Base-by-base conservation (phyloP, 2,888 invertebrate species). In the Limenitis camilla region DNA sequence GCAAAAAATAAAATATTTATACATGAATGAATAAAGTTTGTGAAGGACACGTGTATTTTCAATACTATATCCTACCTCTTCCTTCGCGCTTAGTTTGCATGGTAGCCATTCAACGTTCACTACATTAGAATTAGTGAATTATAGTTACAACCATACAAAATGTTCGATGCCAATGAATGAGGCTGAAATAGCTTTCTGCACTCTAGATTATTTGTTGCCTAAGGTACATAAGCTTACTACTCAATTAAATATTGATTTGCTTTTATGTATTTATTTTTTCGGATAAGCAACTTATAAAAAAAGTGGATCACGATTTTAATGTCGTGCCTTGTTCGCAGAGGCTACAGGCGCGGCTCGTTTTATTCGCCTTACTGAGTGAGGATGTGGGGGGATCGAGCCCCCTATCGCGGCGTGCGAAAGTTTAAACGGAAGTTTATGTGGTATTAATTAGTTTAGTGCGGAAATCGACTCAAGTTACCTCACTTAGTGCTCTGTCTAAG, bases 291-390 rank as follows among this genome's bases (percentile, higher is more conserved):
- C 11, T 36, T 36, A 35, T 43, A 36, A 29, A 35, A n/a, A n/a
- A 31, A 42, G 19, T 35, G 44, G 19, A 19, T 28, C 35, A 44
- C 44, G 29, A 35, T 47, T 51, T 58, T 67, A 76, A 81, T 71
- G 65, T 68, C 67, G 70, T 76, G 75, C 67, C 82, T 84, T 88
- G 83, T 88, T 89, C 86, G 79, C 89, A 92, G 92, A 90, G 90
- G 89, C 76, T 90, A 85, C 86, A 90, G 92, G 81, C 91, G 92
- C 77, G 92, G 91, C 77, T 78, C 78, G 69, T 92, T 90, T 88
- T 92, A 90, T 84, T 88, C 88, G 74, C 92, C 92, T 64, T 92
- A 92, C 90, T 92, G 91, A 92, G 85, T 76, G 75, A 69, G 78
- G 78, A 74, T 72, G 72, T 65, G 71, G 71, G 74, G 63, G 62